Percentiles rank a stretch among this genome's conserved stretches.
Evolutionary conservation across 35 echinoderm and acorn worm genomes (phyloP).

Genomic region (Lytechinus variegatus): DNA sequence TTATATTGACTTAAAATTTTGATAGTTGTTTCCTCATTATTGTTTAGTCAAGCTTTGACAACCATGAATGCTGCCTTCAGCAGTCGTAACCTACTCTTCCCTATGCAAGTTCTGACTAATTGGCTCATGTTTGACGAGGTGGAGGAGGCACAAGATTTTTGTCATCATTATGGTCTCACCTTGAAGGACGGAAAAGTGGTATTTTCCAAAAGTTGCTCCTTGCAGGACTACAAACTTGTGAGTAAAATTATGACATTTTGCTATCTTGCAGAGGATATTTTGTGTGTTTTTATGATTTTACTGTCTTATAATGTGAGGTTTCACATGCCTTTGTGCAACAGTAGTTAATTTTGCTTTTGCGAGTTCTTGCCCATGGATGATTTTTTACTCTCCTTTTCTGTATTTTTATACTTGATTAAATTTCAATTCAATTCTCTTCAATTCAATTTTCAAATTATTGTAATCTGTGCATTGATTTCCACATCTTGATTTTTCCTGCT

Average conservation of each 20-base stretch:
- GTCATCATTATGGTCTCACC: slow-evolving; percentile 47
- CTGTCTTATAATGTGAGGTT: too few relatives aligned
- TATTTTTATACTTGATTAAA: too few relatives aligned
- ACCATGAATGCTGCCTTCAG: slow-evolving; percentile 69
- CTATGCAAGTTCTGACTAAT: slow-evolving; percentile 42
- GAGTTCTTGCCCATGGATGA: too few relatives aligned
- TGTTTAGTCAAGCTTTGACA: slow-evolving; percentile 60
- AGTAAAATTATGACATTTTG: background rate
- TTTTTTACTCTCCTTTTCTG: too few relatives aligned
- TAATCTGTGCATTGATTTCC: too few relatives aligned
- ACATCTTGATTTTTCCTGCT: too few relatives aligned
- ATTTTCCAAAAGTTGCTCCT: slow-evolving; percentile 55
- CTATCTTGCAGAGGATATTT: background rate
- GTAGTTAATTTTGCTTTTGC: too few relatives aligned
- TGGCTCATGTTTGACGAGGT: slow-evolving; percentile 80
- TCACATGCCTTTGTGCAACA: too few relatives aligned
- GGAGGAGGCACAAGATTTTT: slow-evolving; percentile 56
- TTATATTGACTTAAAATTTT: too few relatives aligned
- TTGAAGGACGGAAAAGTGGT: slow-evolving; percentile 36
- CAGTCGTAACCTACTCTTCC: slow-evolving; percentile 76
- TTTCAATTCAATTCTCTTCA: too few relatives aligned
- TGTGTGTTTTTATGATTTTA: too few relatives aligned
- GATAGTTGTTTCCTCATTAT: background rate
- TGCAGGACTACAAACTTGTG: background rate
- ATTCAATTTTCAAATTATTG: too few relatives aligned